Base-by-base conservation (phyloP, 2,888 invertebrate genomes). In the Adineta ricciae region DNA sequence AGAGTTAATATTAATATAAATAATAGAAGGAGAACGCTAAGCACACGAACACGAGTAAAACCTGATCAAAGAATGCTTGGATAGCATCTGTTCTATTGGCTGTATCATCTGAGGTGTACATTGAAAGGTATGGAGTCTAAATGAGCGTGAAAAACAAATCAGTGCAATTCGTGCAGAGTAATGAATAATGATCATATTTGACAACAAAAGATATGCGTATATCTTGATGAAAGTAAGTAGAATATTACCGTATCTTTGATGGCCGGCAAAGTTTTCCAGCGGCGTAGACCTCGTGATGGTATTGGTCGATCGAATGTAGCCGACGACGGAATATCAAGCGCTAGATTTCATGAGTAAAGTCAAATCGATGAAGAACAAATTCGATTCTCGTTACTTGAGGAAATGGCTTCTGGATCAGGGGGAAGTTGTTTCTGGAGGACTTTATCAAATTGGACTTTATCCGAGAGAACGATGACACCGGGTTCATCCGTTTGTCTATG, bases 231-330 rank as follows among this genome's bases (percentile, higher is more conserved):
- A 46, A 46, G 11, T 46, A 11, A 46, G 11, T 8, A 78, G 38
- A 24, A 38, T 7, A 19, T n/a, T 41, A 78, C 78, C 78, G 41
- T 41, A n/a, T 78, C 41, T 78, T 41, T 78, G 11, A 78, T n/a
- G 38, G 7, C 41, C 21, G 84, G 84, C 49, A 83, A 83, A 36
- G 64, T 56, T 83, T 85, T 85, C 84, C 84, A 85, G 54, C 83
- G 83, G 64, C 83, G 83, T 19, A 83, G 38, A 32, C 84, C 84
- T 32, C 64, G 46, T 14, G 32, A 7, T 0, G 84, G 84, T 21
- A 36, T 78, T 78, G 9, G n/a, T 19, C 78, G 78, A 78, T 78
- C 78, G n/a, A 19, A 78, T 78, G 41, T 24, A 41, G 78, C 78
- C 2, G 78, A 41, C n/a, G 78, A 7, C 8, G 38, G 24, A 24